Base-by-base conservation (phyloP, 2,888 invertebrate genomes). In the Aphidoletes aphidimyza region DNA sequence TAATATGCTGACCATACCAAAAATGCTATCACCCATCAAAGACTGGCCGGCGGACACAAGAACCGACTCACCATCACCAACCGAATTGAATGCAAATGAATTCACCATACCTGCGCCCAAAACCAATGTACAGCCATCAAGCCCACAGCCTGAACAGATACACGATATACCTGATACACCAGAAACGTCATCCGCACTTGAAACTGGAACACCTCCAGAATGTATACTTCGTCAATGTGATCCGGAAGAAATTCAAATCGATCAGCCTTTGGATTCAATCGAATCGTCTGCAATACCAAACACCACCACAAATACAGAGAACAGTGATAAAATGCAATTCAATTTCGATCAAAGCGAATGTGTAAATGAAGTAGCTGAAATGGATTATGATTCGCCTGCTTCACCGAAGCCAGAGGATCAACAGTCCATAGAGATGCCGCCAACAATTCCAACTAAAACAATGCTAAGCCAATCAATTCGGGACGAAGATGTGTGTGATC, bases 361-460 rank as follows among this genome's bases (percentile, higher is more conserved):
- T n/a, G n/a, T n/a, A n/a, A n/a, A 39, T 34, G 30, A 84, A 34
- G 11, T 17, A 9, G 1, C 19, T 14, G 47, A 54, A 49, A 36
- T 36, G 45, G 45, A 83, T n/a, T 19, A 84, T 84, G 49, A 36
- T 84, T 84, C 49, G 30, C 83, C 84, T 8, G 84, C 84, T 6
- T 83, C 83, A 17, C 83, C 83, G 30, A 11, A 22, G 26, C 84
- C 49, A n/a, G 84, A 84, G 30, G 36, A 54, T 19, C 26, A 36
- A 22, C n/a, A 9, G 34, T n/a, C 36, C 6, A 34, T n/a, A 49
- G 2, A 2, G 11, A 17, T n/a, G 26, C 0, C 54, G 19, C 49
- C 36, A n/a, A 19, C 36, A 14, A 84, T 54, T 54, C 84, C 84
- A 84, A 5, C 6, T 8, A 14, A 36, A 8, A 54, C 45, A 45